Evolutionary conservation across 1,140 invertebrate species (phyloP).

Genomic region (Macrocentrus cingulum): DNA sequence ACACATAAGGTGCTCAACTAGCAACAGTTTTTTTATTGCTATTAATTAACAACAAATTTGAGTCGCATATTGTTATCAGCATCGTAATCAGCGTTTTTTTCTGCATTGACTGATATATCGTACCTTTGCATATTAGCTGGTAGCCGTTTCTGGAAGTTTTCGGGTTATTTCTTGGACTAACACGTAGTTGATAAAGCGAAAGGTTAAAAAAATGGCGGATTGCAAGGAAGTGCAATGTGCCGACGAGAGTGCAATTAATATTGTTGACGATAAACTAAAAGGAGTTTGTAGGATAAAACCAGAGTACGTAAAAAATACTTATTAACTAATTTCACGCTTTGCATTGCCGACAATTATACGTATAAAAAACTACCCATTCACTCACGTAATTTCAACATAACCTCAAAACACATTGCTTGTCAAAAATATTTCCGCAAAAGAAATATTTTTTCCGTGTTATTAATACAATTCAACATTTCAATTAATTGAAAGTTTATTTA

Average conservation of each 20-base stretch:
- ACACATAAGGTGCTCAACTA: too few species aligned
- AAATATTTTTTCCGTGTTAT: too few species aligned
- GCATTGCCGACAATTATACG: not conserved
- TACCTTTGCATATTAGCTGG: too few species aligned
- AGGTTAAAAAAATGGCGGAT: conserved; percentile 25
- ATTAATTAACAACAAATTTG: too few species aligned
- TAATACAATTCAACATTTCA: too few species aligned
- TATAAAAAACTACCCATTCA: conserved; percentile 7
- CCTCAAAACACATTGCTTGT: conserved; percentile 13
- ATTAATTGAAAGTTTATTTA: too few species aligned
- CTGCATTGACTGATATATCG: too few species aligned
- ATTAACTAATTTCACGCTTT: not conserved
- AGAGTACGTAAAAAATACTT: conserved; percentile 51
- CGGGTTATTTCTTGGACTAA: conserved; percentile 11
- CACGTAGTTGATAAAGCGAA: not conserved
- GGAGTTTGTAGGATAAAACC: conserved; percentile 63
- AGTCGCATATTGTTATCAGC: too few species aligned
- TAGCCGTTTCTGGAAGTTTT: too few species aligned
- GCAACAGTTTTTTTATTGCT: too few species aligned
- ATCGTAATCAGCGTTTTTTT: too few species aligned
- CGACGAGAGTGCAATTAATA: conserved; percentile 23
- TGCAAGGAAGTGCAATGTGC: conserved; percentile 4
- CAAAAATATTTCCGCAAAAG: too few species aligned
- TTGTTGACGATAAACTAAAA: conserved; percentile 41
- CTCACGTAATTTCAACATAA: conserved; percentile 17